A percentile compares a stretch with the other conserved stretches of the same genome.
Evolutionary conservation across 2,888 invertebrate species (phyloP).

Genomic region (Seira sanloemensis): DNA sequence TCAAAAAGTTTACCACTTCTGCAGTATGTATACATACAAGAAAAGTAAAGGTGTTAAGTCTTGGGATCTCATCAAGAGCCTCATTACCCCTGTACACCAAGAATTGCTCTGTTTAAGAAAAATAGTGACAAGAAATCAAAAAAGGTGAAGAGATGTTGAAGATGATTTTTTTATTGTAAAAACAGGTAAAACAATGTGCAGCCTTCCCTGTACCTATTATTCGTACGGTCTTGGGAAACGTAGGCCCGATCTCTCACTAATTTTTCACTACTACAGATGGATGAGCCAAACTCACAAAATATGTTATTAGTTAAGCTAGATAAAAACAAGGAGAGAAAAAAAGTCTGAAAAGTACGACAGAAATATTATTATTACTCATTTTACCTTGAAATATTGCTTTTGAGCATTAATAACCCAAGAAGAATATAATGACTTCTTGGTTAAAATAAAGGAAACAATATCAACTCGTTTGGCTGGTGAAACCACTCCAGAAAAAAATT

Average conservation of each 20-base stretch:
- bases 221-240: neutral
- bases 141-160: too few relatives aligned
- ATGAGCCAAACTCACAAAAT: constrained; percentile 5
- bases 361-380: constrained; percentile 40
- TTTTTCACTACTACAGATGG: neutral
- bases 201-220: too few relatives aligned
- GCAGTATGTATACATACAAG: too few relatives aligned
- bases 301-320: constrained; percentile 49
- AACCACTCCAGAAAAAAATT: constrained; percentile 23
- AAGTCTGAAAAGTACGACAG: constrained; percentile 22
- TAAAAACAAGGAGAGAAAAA: constrained; percentile 23
- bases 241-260: neutral
- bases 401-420: too few relatives aligned
- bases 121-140: constrained; percentile 47
- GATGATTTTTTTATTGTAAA: neutral
- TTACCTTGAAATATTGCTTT: constrained; percentile 31
- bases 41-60: constrained; percentile 48
- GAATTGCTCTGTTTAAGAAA: constrained; percentile 58
- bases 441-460: too few relatives aligned
- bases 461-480: too few relatives aligned
- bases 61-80: constrained; percentile 43
- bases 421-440: too few relatives aligned
- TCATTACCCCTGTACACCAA: constrained; percentile 15
- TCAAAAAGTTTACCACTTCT: neutral
- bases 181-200: constrained; percentile 11